Conservation (phyloP, 2,888 invertebrate genomes). For the Drosophila rubida region DNA sequence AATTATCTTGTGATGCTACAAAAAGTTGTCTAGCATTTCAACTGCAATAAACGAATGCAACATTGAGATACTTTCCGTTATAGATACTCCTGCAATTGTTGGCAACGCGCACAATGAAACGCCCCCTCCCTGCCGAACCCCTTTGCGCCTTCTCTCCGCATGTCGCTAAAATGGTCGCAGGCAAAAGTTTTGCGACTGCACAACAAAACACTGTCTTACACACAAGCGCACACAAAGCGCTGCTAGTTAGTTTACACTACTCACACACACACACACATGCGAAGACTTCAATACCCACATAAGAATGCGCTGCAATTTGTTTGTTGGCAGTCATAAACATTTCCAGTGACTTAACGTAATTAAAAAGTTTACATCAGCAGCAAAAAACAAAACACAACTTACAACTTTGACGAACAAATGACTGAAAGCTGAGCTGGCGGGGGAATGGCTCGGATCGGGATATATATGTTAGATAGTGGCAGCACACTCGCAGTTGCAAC, state of each 20-base stretch:
- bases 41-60: slow-evolving; percentile 57
- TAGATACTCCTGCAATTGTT: slow-evolving; percentile 25
- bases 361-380: slow-evolving; percentile 63
- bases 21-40: slow-evolving; percentile 41
- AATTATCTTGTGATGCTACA: slow-evolving; percentile 2
- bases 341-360: slow-evolving; percentile 63
- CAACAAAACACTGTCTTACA: slow-evolving; percentile 7
- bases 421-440: slow-evolving; percentile 12
- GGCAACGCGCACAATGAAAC: slow-evolving; percentile 26
- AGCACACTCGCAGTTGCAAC: background rate
- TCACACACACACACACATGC: slow-evolving; percentile 7
- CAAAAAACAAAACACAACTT: slow-evolving; percentile 19
- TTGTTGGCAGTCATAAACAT: slow-evolving; percentile 50
- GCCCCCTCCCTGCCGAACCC: background rate
- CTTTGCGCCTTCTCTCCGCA: background rate
- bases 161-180: slow-evolving; percentile 28
- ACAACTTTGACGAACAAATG: slow-evolving; percentile 24
- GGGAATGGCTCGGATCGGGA: background rate
- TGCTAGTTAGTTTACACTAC: slow-evolving; percentile 16
- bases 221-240: slow-evolving; percentile 2
- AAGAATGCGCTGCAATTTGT: slow-evolving; percentile 40
- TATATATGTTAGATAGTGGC: background rate
- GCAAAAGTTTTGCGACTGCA: slow-evolving; percentile 41
- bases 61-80: slow-evolving; percentile 52
- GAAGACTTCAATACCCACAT: slow-evolving; percentile 11